Evolutionary conservation across 2,113 vertebrate genomes (phyloP), one percentile per base, ranked within the genome.

Genomic region (Cyanocitta stelleri): DNA sequence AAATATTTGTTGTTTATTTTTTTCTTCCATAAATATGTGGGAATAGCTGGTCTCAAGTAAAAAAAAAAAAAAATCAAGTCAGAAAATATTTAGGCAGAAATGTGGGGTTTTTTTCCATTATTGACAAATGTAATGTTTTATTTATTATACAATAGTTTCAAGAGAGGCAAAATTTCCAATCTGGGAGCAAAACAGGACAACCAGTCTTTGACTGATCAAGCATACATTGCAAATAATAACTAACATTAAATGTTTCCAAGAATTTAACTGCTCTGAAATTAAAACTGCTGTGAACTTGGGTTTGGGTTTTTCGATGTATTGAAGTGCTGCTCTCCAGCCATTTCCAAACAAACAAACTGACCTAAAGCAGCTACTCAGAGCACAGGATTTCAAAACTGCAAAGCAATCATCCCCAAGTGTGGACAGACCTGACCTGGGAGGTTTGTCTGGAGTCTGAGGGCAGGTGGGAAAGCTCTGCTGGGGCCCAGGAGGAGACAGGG

Each of bases 51-150:
- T 64, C 4, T 76, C 15, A 39, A 48, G 24, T 24, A 1, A 46
- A 39, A 44, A 48, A 13, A 23, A 1, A 46, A 39, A 44, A 48
- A 13, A 23, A 16, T 51, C 11, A 43, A 39, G 17, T 21, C 18
- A 7, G 30, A 18, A 86, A 91, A 52, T 43, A 66, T 63, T 29
- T 43, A 49, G 14, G 12, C 23, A 83, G 32, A 76, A 76, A 44
- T 0, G 0, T 10, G 7, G 39, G 39, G 39, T 2, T 1, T 3
- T 3, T 10, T 39, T 21, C 35, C 2, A 18, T 46, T 75, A n/a
- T 8, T 67, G 56, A 55, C 4, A 17, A 6, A 51, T 9, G 2
- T 14, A 37, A 19, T 37, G 9, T 49, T 88, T 72, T 62, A 19
- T 49, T 75, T 78, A n/a, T 37, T 72, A 29, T 3, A 37, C 24